Evolutionary conservation across 2,113 vertebrate species (phyloP).

Genomic region (Brachyistius frenatus): DNA sequence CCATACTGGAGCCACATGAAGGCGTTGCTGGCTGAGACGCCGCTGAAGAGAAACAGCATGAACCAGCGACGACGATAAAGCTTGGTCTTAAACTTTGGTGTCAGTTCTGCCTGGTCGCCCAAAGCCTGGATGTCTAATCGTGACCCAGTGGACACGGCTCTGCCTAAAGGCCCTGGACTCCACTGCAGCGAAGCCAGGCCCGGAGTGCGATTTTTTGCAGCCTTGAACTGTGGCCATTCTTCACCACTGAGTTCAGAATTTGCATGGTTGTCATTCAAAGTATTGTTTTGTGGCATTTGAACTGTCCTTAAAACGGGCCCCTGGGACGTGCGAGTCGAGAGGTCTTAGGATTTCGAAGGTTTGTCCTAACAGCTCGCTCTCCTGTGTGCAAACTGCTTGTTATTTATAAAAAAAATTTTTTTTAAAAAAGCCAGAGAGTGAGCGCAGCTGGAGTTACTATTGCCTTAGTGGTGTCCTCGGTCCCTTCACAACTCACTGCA

Average conservation of each 20-base stretch:
- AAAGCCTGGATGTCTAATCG: constrained; percentile 14
- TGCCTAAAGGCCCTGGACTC: constrained; percentile 58
- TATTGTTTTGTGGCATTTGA: constrained; percentile 60
- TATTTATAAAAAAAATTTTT: neutral
- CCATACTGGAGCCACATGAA: constrained; percentile 94
- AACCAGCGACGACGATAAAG: constrained; percentile 88
- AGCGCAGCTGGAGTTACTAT: constrained; percentile 27
- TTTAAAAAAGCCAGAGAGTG: constrained; percentile 5
- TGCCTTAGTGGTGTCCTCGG: neutral
- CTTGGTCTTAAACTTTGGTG: constrained; percentile 55
- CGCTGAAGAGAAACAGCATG: constrained; percentile 89
- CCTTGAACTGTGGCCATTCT: constrained; percentile 39
- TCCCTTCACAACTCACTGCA: constrained; percentile 34
- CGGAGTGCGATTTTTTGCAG: constrained; percentile 27
- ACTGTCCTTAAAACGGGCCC: constrained; percentile 20
- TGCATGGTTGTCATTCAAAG: constrained; percentile 55
- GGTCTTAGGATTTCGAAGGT: constrained; percentile 17
- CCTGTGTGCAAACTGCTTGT: constrained; percentile 25
- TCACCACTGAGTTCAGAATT: constrained; percentile 34
- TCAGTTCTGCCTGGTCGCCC: constrained; percentile 22
- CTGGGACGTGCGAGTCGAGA: constrained; percentile 7
- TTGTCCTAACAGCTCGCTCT: constrained; percentile 33
- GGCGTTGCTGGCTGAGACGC: constrained; percentile 90
- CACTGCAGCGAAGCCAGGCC: constrained; percentile 44
- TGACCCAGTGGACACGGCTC: constrained; percentile 38